Conservation (phyloP, 2,797 vertebrate genomes). For the Acipenser ruthenus region DNA sequence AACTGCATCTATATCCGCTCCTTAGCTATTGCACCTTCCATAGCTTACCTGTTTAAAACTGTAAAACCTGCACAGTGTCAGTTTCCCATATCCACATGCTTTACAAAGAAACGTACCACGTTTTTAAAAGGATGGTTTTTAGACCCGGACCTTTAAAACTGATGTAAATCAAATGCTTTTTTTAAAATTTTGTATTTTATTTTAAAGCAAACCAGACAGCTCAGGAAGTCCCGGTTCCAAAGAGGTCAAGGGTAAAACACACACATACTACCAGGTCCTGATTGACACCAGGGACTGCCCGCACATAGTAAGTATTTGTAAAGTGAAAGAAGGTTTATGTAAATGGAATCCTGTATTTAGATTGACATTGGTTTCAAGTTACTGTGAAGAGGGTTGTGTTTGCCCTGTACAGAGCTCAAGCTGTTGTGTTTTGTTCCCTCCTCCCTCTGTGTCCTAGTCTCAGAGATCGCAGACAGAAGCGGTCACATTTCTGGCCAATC, state of each 20-base stretch:
- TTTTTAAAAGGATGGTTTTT: no score
- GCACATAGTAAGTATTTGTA: constrained; percentile 82
- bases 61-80: no score
- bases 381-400: neutral
- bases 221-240: constrained; percentile 77
- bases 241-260: constrained; percentile 94
- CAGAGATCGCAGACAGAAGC: constrained; percentile 96
- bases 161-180: no score
- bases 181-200: constrained; percentile 4
- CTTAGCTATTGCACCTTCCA: no score
- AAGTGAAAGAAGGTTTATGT: neutral
- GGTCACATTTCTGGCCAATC: constrained; percentile 94
- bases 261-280: constrained; percentile 94
- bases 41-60: no score
- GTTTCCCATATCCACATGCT: no score
- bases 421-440: neutral
- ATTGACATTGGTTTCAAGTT: neutral
- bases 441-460: constrained; percentile 58
- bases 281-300: constrained; percentile 95
- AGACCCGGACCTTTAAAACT: no score
- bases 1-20: no score
- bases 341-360: neutral
- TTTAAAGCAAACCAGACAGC: constrained; percentile 65
- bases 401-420: neutral
- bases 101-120: no score